Evolutionary conservation across 2,113 vertebrate genomes (phyloP).

Genomic region (Nematolebias whitei): DNA sequence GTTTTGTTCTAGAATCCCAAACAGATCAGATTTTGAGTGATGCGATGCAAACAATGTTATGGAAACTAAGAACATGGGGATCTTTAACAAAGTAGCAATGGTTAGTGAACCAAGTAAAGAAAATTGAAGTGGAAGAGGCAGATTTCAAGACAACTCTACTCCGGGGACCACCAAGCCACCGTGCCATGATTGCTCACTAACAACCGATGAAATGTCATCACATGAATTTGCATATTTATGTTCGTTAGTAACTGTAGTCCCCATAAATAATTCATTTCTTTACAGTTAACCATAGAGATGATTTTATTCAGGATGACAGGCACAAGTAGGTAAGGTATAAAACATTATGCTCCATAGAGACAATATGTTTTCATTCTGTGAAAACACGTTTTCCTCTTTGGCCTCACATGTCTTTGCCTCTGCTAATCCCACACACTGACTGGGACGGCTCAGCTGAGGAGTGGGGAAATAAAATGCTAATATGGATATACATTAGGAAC

Average conservation of each 20-base stretch:
- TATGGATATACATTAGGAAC: too few relatives aligned
- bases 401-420: too few relatives aligned
- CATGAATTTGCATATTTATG: neutral
- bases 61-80: slow-evolving; percentile 6
- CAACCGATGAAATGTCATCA: neutral
- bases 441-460: too few relatives aligned
- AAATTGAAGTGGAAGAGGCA: neutral
- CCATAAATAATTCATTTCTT: slow-evolving; percentile 32
- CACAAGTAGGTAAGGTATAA: slow-evolving; percentile 38
- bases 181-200: slow-evolving; percentile 1
- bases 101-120: too few relatives aligned
- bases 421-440: too few relatives aligned
- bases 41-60: slow-evolving; percentile 35
- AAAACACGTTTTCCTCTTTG: too few relatives aligned
- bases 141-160: neutral
- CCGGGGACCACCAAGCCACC: neutral
- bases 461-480: too few relatives aligned
- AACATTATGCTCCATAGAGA: slow-evolving; percentile 45
- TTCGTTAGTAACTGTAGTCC: neutral
- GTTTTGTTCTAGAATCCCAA: too few relatives aligned
- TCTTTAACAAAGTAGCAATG: too few relatives aligned
- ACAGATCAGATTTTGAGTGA: slow-evolving; percentile 46
- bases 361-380: slow-evolving; percentile 46
- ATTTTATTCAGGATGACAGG: slow-evolving; percentile 32
- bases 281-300: slow-evolving; percentile 20